phyloP scores from a whole-genome alignment of 2,888 invertebrate genomes.

The Fissipunctia ypsillon region DNA sequence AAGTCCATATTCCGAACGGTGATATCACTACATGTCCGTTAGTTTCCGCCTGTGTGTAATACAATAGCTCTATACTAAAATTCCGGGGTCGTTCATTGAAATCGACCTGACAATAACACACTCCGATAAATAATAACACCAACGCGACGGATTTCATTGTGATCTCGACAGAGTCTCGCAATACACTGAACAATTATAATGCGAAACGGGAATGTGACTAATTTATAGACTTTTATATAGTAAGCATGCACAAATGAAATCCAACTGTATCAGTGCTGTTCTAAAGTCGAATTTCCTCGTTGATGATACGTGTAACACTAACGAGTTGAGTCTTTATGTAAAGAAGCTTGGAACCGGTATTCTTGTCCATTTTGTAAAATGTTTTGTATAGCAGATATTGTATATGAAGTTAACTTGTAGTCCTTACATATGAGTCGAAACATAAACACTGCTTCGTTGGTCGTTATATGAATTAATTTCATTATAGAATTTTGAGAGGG shows the following conservation, averaged over 20 bases:
- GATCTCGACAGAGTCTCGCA: slow-evolving; percentile 72
- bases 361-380: slow-evolving; percentile 48
- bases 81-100: slow-evolving; percentile 85
- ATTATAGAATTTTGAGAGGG: slow-evolving; percentile 19
- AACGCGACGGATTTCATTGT: slow-evolving; percentile 77
- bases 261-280: slow-evolving; percentile 24
- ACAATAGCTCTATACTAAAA: slow-evolving; percentile 85
- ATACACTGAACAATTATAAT: slow-evolving; percentile 79
- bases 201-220: slow-evolving; percentile 77
- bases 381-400: slow-evolving; percentile 30
- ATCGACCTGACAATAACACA: slow-evolving; percentile 79
- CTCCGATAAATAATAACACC: slow-evolving; percentile 73
- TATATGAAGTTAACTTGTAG: slow-evolving; percentile 25
- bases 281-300: slow-evolving; percentile 48
- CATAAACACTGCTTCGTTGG: slow-evolving; percentile 33
- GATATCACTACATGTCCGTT: slow-evolving; percentile 86
- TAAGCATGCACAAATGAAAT: slow-evolving; percentile 29
- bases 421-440: slow-evolving; percentile 41
- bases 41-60: slow-evolving; percentile 81
- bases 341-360: slow-evolving; percentile 58
- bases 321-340: slow-evolving; percentile 39
- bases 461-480: slow-evolving; percentile 17
- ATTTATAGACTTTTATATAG: slow-evolving; percentile 70
- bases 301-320: slow-evolving; percentile 23
- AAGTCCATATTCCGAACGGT: slow-evolving; percentile 88